Conservation (phyloP, 1,140 invertebrate species). For the Macrostomum lignano region DNA sequence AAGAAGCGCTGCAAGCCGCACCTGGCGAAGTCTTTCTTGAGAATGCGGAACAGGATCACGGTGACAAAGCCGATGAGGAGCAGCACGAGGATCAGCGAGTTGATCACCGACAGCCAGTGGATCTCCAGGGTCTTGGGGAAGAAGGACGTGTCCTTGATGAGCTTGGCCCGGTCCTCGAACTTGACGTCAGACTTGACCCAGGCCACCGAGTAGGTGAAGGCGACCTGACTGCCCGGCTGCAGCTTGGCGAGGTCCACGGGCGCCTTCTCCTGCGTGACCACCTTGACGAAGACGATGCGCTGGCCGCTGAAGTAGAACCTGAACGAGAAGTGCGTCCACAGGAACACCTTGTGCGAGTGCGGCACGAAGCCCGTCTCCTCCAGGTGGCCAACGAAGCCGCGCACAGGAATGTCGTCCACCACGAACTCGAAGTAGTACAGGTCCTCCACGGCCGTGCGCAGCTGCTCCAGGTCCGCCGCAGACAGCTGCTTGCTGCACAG, state of each 20-base stretch:
- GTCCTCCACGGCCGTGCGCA: conserved; percentile 31
- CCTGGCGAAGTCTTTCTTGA: conserved; percentile 31
- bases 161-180: conserved; percentile 23
- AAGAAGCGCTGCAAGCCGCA: conserved; percentile 31
- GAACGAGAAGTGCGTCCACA: conserved; percentile 31
- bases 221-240: conserved; percentile 3
- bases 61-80: conserved; percentile 32
- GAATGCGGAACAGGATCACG: conserved; percentile 30
- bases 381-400: conserved; percentile 32
- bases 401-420: conserved; percentile 30
- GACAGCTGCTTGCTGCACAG: conserved; percentile 26
- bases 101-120: conserved; percentile 33
- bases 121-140: conserved; percentile 32
- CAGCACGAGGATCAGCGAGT: conserved; percentile 32
- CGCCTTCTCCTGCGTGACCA: neutral
- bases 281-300: conserved; percentile 14
- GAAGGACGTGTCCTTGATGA: conserved; percentile 26
- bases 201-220: conserved; percentile 30
- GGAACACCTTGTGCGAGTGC: conserved; percentile 29
- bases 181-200: conserved; percentile 25
- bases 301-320: conserved; percentile 30
- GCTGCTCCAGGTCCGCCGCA: conserved; percentile 23
- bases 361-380: conserved; percentile 31
- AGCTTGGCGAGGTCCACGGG: neutral
- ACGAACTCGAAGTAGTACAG: conserved; percentile 35